Evolutionary conservation across 2,888 invertebrate genomes (phyloP).

Genomic region (Sesia apiformis): DNA sequence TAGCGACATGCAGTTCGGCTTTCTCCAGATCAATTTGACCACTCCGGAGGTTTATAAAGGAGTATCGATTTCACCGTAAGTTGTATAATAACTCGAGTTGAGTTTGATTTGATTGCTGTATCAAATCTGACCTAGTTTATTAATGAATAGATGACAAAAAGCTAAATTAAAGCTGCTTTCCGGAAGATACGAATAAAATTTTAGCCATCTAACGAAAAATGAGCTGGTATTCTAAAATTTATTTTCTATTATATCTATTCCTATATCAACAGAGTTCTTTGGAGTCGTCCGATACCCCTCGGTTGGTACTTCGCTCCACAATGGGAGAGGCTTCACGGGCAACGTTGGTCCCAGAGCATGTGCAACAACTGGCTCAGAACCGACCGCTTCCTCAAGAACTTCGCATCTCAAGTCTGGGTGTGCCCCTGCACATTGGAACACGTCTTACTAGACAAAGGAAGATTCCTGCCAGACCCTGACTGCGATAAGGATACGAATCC

Average conservation of each 20-base stretch:
- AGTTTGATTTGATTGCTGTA: background rate
- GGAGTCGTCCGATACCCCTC: slow-evolving; percentile 94
- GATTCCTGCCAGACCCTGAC: slow-evolving; percentile 91
- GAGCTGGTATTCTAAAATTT: background rate
- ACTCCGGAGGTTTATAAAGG: slow-evolving; percentile 80
- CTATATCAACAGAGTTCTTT: slow-evolving; percentile 74
- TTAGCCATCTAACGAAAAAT: background rate
- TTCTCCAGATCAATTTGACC: slow-evolving; percentile 90
- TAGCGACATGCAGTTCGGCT: slow-evolving; percentile 87
- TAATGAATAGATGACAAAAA: background rate
- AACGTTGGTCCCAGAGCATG: slow-evolving; percentile 85
- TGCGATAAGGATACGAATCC: slow-evolving; percentile 95
- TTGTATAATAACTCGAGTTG: slow-evolving; percentile 20
- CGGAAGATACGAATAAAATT: background rate
- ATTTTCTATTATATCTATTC: slow-evolving; percentile 4
- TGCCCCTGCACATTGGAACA: slow-evolving; percentile 96
- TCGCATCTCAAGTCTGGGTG: slow-evolving; percentile 86
- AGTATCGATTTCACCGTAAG: slow-evolving; percentile 83
- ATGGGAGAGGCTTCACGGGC: slow-evolving; percentile 88
- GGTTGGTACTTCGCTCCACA: slow-evolving; percentile 94
- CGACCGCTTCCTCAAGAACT: slow-evolving; percentile 87
- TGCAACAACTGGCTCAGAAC: slow-evolving; percentile 94
- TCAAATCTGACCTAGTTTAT: background rate
- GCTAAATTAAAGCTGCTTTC: background rate
- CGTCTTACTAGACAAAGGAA: slow-evolving; percentile 92